phyloP scores from a whole-genome alignment of 2,113 vertebrate genomes.

The Gasterosteus nipponicus region DNA sequence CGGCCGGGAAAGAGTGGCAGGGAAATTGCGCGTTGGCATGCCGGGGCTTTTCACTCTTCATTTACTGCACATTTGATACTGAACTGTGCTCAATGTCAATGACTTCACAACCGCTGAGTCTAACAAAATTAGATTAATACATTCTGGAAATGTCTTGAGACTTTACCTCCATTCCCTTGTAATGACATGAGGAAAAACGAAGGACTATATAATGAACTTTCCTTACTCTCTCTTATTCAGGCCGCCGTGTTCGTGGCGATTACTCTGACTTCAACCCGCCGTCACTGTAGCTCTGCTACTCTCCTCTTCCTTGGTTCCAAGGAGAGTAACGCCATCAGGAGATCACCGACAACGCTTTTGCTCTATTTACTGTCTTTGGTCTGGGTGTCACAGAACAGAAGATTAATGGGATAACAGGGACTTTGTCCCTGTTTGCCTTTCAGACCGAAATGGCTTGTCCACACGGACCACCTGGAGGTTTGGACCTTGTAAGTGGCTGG shows the following conservation, averaged over 20 bases:
- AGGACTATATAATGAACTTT: not conserved
- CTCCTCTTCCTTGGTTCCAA: constrained; percentile 18
- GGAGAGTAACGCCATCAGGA: constrained; percentile 43
- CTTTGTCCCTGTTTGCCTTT: constrained; percentile 18
- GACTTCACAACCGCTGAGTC: constrained; percentile 7
- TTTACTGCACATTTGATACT: constrained; percentile 35
- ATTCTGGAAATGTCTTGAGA: not conserved
- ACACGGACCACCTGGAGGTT: constrained; percentile 46
- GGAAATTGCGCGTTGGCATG: constrained; percentile 27
- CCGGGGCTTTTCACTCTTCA: constrained; percentile 7
- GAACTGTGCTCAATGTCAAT: constrained; percentile 10
- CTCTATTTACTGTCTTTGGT: constrained; percentile 45
- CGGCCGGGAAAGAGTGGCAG: constrained; percentile 34
- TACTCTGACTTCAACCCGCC: constrained; percentile 19
- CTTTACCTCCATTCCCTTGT: not conserved
- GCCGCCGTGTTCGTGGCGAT: not conserved
- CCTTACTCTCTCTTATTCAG: not conserved
- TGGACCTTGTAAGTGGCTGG: constrained; percentile 35
- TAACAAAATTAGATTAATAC: not conserved
- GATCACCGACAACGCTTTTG: constrained; percentile 48
- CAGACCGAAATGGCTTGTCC: constrained; percentile 47
- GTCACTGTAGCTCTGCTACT: constrained; percentile 33
- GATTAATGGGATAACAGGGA: constrained; percentile 49
- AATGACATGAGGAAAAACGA: not conserved
- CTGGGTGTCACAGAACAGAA: constrained; percentile 47